Evolutionary conservation across 1,140 invertebrate species (phyloP).

Genomic region (Pygmarrhopalites habei): DNA sequence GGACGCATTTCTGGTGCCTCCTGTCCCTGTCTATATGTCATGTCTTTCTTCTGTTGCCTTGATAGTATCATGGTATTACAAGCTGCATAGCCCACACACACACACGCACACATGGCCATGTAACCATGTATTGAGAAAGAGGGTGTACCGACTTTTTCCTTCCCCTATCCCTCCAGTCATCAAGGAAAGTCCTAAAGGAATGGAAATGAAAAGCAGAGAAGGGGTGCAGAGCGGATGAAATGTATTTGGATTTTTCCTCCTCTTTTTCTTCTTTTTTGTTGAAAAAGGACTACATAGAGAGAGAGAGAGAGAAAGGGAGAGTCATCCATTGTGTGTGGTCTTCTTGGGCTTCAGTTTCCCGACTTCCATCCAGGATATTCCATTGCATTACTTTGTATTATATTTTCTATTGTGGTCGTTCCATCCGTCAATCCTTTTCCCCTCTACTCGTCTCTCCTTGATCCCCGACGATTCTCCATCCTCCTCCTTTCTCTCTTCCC

Average conservation of each 20-base stretch:
- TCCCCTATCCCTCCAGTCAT: neutral
- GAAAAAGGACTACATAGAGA: neutral
- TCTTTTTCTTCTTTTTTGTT: neutral
- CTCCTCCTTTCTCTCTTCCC: neutral
- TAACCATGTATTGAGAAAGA: too few species aligned
- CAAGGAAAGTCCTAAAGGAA: neutral
- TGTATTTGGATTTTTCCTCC: slow-evolving; percentile 7
- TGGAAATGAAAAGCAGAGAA: slow-evolving; percentile 1
- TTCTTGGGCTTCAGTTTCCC: slow-evolving; percentile 10
- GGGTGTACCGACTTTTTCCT: too few species aligned
- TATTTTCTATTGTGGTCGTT: slow-evolving; percentile 4
- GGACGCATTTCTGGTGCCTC: too few species aligned
- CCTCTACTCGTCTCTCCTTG: neutral
- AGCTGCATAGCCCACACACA: too few species aligned
- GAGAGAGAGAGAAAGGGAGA: slow-evolving; percentile 1
- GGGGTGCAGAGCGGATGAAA: slow-evolving; percentile 4
- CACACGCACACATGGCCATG: too few species aligned
- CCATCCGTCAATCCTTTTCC: slow-evolving; percentile 3
- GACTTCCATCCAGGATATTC: slow-evolving; percentile 9
- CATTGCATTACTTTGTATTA: slow-evolving; percentile 13
- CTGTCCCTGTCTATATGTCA: too few species aligned
- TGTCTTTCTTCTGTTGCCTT: too few species aligned
- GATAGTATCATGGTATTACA: too few species aligned
- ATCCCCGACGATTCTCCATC: slow-evolving; percentile 6
- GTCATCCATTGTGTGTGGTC: slow-evolving; percentile 4